Evolutionary conservation across 2,797 vertebrate species (phyloP).

Genomic region (Lacerta agilis): DNA sequence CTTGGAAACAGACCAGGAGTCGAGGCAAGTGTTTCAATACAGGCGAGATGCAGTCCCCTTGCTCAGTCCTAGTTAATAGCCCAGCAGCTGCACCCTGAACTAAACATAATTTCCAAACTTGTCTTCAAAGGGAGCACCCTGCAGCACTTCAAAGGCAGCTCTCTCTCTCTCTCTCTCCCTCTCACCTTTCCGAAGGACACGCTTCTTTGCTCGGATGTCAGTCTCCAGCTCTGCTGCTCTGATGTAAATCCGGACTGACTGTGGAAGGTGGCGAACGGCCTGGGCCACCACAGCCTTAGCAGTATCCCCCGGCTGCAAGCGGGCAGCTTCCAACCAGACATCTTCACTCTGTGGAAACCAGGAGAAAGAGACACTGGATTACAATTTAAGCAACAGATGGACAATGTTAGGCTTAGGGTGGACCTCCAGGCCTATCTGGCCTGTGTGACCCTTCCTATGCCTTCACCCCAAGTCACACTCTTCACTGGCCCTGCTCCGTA

Average conservation of each 20-base stretch:
- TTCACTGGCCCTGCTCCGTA: too few species aligned
- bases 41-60: background rate
- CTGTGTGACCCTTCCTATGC: too few species aligned
- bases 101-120: background rate
- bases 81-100: background rate
- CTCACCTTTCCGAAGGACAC: conserved; percentile 95
- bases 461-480: too few species aligned
- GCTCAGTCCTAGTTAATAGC: background rate
- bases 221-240: conserved; percentile 97
- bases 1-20: background rate
- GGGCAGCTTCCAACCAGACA: conserved; percentile 96
- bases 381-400: background rate
- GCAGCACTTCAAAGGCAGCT: background rate
- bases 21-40: background rate
- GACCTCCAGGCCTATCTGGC: background rate
- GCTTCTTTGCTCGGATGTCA: conserved; percentile 94
- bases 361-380: background rate
- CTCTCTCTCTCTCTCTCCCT: background rate
- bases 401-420: background rate
- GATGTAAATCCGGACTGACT: conserved; percentile 97
- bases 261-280: conserved; percentile 95
- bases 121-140: background rate
- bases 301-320: conserved; percentile 96
- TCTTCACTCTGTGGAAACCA: conserved; percentile 88
- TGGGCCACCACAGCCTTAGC: conserved; percentile 98